Evolutionary conservation across 2,888 invertebrate species (phyloP), one percentile per base, ranked within the genome.

Genomic region (Ochropacha duplaris): DNA sequence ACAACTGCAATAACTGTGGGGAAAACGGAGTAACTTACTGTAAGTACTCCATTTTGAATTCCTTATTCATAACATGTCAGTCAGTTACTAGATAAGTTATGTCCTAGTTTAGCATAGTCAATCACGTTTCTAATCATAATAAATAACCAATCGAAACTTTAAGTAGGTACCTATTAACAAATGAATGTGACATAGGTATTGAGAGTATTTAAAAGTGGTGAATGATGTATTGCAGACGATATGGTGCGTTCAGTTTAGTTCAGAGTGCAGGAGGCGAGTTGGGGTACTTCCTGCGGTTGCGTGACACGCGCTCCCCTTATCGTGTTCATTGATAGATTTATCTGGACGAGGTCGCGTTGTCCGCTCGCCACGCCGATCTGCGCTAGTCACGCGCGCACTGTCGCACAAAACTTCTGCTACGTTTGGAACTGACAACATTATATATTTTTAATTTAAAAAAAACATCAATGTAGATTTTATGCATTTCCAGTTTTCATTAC

Each of bases 311-410:
- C 78, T 78, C 84, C 88, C 84, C 87, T 89, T 90, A 90, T 92
- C 91, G 69, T 76, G 72, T 86, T 89, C 91, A 92, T 92, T 92
- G 91, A 92, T 90, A 89, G 86, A 90, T 90, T 88, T 92, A 90
- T 90, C 90, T 87, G 77, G 76, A 74, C 87, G 91, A 88, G 90
- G 90, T 90, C 90, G 86, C 73, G 73, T 68, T 72, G 81, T 73
- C 76, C 74, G 78, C 71, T 54, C 68, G 66, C 68, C 67, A 68
- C 68, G 66, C 68, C 67, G 69, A 65, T 71, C 69, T 73, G 71
- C 69, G 59, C 63, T 63, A 69, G 76, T 79, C 78, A 78, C 72
- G 75, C 76, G 72, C 71, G 71, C 74, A 67, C 67, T 69, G 58
- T 60, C 62, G 66, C 66, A 52, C 50, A 24, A 28, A 28, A 22